Conservation (phyloP, 2,113 vertebrate species). For the Crotalus viridis region DNA sequence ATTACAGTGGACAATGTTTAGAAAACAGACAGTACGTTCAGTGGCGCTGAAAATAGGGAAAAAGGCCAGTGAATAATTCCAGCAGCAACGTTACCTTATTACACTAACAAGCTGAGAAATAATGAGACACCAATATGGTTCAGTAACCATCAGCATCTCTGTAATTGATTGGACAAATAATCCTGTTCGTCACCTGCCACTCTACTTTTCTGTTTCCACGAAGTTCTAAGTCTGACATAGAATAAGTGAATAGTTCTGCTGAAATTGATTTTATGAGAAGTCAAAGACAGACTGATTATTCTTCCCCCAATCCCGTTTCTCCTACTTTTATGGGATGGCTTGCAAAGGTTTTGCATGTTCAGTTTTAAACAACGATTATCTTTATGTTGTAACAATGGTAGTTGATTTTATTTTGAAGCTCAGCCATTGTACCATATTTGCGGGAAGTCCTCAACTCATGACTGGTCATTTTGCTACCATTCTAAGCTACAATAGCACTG, state of each 20-base stretch:
- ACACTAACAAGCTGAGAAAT: conserved; percentile 3
- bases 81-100: neutral
- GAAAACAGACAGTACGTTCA: conserved; percentile 19
- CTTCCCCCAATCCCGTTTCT: neutral
- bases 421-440: neutral
- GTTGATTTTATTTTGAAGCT: neutral
- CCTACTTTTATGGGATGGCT: neutral
- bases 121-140: neutral
- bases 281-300: neutral
- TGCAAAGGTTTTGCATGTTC: neutral
- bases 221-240: neutral
- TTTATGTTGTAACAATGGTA: neutral
- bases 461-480: too few species aligned
- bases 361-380: neutral
- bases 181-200: neutral
- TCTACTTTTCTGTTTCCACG: neutral
- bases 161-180: neutral
- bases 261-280: neutral
- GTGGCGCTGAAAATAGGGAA: neutral
- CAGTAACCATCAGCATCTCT: neutral
- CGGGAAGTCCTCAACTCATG: too few species aligned
- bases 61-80: neutral
- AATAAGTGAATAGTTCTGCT: neutral
- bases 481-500: too few species aligned
- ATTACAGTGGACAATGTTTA: neutral